Base-by-base conservation (phyloP, 2,113 vertebrate genomes). In the Geothlypis trichas region DNA sequence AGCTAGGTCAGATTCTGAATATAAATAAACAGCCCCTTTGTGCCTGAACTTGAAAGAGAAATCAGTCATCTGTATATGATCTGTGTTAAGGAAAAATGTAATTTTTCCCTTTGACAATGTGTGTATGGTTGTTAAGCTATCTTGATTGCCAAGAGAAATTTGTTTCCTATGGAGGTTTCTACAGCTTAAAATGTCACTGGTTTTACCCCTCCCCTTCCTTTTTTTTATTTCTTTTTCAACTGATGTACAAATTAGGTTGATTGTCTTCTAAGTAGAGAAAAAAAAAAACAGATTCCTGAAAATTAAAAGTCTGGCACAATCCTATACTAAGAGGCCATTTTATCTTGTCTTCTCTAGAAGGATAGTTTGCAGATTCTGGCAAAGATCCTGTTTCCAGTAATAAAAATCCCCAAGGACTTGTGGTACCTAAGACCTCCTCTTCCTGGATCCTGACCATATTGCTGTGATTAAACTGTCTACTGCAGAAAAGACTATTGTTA, bases 81-180 rank as follows among this genome's bases (percentile, higher is more conserved):
- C 95, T 97, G 91, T 91, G 95, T 96, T 96, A 85, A 72, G 97
- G 97, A 76, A 97, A 98, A 98, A 97, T 94, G 96, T 96, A 96
- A 96, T 98, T 98, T 98, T 97, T 97, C 73, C 93, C 84, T 93
- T 90, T 98, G 97, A 98, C 97, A 98, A 93, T 9, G 71, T 97
- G 96, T 98, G 96, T 97, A 97, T 96, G 94, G 92, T 97, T 97
- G 95, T 97, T 98, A 98, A 97, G 95, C 89, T 97, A 96, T 97
- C 96, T 97, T 97, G 97, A 98, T 98, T 97, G 97, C 97, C 95
- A 97, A 97, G 83, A 97, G 75, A 97, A 97, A 97, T 97, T 94
- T 97, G 95, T 96, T 97, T 96, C 95, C 91, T 90, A 74, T 7
- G 2, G 80, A 93, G 88, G 59, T n/a, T 97, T 96, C 91, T 91